phyloP scores from a whole-genome alignment of 2,113 vertebrate species.

The Brachionichthys hirsutus region DNA sequence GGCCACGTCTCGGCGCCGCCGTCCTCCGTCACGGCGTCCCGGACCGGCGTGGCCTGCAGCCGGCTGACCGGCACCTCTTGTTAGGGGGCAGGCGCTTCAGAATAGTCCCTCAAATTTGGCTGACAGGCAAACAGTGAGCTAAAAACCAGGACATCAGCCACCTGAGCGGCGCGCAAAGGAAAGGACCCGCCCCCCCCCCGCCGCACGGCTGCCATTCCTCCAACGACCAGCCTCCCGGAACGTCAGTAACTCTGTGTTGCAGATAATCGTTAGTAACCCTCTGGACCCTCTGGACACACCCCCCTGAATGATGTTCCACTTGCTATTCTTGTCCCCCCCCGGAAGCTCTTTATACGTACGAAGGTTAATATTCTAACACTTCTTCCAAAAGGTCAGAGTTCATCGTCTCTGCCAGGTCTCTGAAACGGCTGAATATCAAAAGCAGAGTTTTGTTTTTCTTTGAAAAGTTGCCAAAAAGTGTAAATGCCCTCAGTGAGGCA shows the following conservation, averaged over 20 bases:
- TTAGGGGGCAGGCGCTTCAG: slow-evolving; percentile 24
- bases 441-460: slow-evolving; percentile 4
- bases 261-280: neutral
- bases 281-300: no score
- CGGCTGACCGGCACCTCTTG: slow-evolving; percentile 36
- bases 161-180: no score
- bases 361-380: neutral
- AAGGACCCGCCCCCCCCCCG: no score
- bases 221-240: slow-evolving; percentile 8
- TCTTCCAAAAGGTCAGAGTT: neutral
- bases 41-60: slow-evolving; percentile 27
- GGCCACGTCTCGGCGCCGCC: slow-evolving; percentile 24
- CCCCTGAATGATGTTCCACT: slow-evolving; percentile 7
- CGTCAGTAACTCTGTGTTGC: neutral
- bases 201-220: neutral
- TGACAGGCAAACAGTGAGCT: slow-evolving; percentile 32
- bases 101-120: slow-evolving; percentile 19
- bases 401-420: no score
- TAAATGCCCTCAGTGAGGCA: no score
- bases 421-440: slow-evolving; percentile 22
- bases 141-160: slow-evolving; percentile 4
- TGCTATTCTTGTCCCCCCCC: neutral
- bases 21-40: slow-evolving; percentile 36
- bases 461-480: no score
- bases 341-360: no score